These are phyloP conservation scores for Halcyon malimbica DNA, from an alignment of 2,113 vertebrate genomes.

Conservation along the genomic window DNA sequence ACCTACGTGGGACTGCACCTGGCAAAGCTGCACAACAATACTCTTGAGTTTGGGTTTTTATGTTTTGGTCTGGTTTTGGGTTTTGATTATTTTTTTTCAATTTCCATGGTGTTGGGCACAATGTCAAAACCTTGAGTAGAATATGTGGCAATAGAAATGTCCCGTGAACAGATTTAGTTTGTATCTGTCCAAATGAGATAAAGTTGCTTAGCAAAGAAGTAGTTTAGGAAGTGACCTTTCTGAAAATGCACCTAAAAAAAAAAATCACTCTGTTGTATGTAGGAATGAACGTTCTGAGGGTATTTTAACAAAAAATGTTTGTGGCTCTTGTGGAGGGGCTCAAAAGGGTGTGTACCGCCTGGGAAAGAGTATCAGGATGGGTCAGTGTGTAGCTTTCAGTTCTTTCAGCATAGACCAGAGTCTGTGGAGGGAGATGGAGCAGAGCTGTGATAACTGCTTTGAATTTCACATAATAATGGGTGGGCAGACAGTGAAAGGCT, in stretches of 20 bases:
- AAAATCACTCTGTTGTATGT: not conserved
- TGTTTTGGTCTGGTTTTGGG: not conserved
- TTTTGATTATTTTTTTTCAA: not conserved
- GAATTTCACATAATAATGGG: not conserved
- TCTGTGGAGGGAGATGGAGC: fast-evolving
- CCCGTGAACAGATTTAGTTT: not conserved
- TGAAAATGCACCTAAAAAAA: not conserved
- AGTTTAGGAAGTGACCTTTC: not conserved
- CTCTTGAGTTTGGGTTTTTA: not conserved
- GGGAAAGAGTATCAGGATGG: not conserved
- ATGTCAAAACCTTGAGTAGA: not conserved
- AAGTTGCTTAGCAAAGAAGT: not conserved
- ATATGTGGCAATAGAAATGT: not conserved
- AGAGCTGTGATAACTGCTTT: not conserved
- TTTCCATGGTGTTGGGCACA: not conserved
- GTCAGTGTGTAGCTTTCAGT: not conserved
- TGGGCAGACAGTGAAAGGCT: not conserved
- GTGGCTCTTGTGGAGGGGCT: not conserved
- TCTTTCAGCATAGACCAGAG: not conserved
- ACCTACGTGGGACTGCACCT: not conserved
- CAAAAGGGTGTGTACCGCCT: not conserved
- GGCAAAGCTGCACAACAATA: not conserved
- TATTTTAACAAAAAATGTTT: not conserved
- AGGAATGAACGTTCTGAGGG: not conserved
- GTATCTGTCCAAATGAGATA: not conserved